Evolutionary conservation across 2,888 invertebrate genomes (phyloP).

Genomic region (Oscheius sp.): DNA sequence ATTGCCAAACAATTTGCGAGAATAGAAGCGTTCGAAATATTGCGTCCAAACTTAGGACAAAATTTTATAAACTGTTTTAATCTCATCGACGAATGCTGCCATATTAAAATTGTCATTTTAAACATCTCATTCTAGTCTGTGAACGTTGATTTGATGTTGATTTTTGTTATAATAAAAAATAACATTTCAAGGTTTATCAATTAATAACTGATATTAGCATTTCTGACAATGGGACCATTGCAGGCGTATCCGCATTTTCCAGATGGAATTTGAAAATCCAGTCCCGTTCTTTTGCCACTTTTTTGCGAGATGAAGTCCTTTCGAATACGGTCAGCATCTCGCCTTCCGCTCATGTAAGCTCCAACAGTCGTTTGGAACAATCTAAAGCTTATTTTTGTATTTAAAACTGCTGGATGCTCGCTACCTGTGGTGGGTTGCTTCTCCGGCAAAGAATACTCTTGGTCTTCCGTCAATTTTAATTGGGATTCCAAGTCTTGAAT

Average conservation of each 20-base stretch:
- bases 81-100: not conserved
- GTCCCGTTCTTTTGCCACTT: not conserved
- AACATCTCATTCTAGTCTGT: too few relatives aligned
- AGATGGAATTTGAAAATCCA: not conserved
- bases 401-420: too few relatives aligned
- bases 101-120: not conserved
- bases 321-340: slow-evolving; percentile 56
- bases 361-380: slow-evolving; percentile 67
- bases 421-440: slow-evolving; percentile 64
- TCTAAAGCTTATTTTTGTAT: not conserved
- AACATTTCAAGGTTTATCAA: too few relatives aligned
- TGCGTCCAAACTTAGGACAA: not conserved
- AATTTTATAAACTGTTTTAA: too few relatives aligned
- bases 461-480: slow-evolving; percentile 48
- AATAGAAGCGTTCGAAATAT: not conserved
- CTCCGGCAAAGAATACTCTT: slow-evolving; percentile 62
- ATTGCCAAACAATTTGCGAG: not conserved
- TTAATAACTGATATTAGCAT: not conserved
- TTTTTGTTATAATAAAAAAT: not conserved
- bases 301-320: slow-evolving; percentile 25
- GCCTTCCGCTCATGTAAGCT: slow-evolving; percentile 58
- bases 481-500: slow-evolving; percentile 55
- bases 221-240: not conserved
- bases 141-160: not conserved
- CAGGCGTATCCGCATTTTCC: not conserved